A percentile compares a stretch with the other conserved stretches of the same genome.
These are phyloP conservation scores for Ceratothoa steindachneri DNA, from an alignment of 2,888 invertebrate genomes.

Conservation along the genomic window DNA sequence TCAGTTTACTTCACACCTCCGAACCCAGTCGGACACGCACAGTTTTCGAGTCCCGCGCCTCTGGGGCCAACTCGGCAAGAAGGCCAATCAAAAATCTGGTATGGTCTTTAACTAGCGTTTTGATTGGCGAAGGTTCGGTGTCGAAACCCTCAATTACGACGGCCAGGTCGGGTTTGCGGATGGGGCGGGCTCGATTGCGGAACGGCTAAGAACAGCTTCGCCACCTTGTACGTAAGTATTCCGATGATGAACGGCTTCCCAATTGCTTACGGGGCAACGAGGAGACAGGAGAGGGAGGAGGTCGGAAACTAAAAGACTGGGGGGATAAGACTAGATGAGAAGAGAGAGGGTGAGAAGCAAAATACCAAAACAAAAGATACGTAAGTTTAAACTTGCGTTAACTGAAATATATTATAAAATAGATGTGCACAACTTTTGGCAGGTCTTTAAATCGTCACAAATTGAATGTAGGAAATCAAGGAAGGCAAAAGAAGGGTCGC, in stretches of 20 bases:
- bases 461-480: not conserved
- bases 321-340: too few species aligned
- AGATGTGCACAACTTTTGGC: too few species aligned
- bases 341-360: not conserved
- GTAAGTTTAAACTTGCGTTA: too few species aligned
- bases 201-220: conserved; percentile 1
- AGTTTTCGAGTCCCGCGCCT: not conserved
- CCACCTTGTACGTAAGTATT: conserved; percentile 6
- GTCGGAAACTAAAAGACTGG: not conserved
- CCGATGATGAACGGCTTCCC: conserved; percentile 1
- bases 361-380: not conserved
- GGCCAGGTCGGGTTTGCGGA: not conserved
- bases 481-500: not conserved
- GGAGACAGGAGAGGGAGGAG: not conserved
- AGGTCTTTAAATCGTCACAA: too few species aligned
- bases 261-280: not conserved
- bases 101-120: not conserved
- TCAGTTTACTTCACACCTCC: conserved; percentile 41
- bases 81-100: conserved; percentile 1
- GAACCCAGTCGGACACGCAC: conserved; percentile 20
- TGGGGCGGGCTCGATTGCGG: not conserved
- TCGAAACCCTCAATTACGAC: conserved; percentile 3
- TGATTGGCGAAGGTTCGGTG: not conserved
- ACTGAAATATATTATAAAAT: too few species aligned
- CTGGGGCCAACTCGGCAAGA: not conserved